These are phyloP conservation scores for Stratiomys singularior DNA, from an alignment of 2,888 invertebrate species.

Conservation along the genomic window DNA sequence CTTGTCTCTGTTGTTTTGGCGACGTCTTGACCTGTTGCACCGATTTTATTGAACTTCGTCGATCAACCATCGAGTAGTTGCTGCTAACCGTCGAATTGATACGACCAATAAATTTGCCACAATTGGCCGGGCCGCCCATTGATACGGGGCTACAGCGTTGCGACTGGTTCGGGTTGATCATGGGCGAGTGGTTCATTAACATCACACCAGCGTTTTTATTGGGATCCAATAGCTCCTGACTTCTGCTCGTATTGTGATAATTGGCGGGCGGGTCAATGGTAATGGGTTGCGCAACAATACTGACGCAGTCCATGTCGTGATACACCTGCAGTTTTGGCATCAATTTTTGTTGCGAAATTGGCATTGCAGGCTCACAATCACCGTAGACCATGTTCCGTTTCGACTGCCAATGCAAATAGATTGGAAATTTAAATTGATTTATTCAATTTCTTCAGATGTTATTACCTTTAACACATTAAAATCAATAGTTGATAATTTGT, in stretches of 20 bases:
- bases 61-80: constrained; percentile 7
- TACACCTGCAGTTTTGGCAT: background rate
- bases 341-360: background rate
- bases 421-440: background rate
- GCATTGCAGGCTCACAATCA: background rate
- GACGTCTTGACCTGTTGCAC: constrained; percentile 17
- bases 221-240: background rate
- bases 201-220: background rate
- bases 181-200: constrained; percentile 2
- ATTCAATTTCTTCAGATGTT: too few species aligned
- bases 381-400: background rate
- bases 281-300: background rate
- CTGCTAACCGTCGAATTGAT: background rate
- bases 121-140: background rate
- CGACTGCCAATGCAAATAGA: constrained; percentile 20
- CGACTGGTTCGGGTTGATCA: background rate
- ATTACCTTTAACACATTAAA: background rate
- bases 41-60: constrained; percentile 33
- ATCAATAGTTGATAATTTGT: background rate
- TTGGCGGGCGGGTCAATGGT: background rate
- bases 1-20: constrained; percentile 6
- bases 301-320: background rate
- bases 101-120: background rate
- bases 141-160: background rate
- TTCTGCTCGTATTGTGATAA: background rate